Conservation (phyloP, 2,888 invertebrate genomes). For the Alviniconcha strummeri region DNA sequence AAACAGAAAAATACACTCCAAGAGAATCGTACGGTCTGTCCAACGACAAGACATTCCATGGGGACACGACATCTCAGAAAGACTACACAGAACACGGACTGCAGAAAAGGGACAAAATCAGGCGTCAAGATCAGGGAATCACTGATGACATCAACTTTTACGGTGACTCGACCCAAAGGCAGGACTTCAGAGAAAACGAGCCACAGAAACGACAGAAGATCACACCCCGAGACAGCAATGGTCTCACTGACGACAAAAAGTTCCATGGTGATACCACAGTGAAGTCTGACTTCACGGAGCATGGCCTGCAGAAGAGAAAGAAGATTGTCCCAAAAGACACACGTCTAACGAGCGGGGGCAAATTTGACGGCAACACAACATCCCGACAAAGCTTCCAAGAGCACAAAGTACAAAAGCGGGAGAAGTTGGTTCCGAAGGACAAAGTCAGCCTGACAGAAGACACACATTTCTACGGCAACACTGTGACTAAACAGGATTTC, state of each 20-base stretch:
- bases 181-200: neutral
- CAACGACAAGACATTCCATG: neutral
- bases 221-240: neutral
- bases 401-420: neutral
- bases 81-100: neutral
- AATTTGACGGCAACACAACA: slow-evolving; percentile 66
- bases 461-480: slow-evolving; percentile 20
- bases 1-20: neutral
- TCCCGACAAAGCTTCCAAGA: slow-evolving; percentile 62
- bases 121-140: neutral
- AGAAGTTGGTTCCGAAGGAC: neutral
- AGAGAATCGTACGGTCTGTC: neutral
- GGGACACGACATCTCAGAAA: neutral
- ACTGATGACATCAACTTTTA: neutral
- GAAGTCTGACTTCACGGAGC: neutral
- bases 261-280: slow-evolving; percentile 15
- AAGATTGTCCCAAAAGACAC: slow-evolving; percentile 29
- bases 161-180: neutral
- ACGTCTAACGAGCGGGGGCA: slow-evolving; percentile 50
- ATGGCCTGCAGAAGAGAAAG: neutral
- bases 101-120: neutral
- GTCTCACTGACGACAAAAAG: slow-evolving; percentile 15
- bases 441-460: neutral
- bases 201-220: neutral
- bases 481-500: slow-evolving; percentile 24